phyloP scores from a whole-genome alignment of 2,797 vertebrate species.

The Xiphophorus birchmanni region DNA sequence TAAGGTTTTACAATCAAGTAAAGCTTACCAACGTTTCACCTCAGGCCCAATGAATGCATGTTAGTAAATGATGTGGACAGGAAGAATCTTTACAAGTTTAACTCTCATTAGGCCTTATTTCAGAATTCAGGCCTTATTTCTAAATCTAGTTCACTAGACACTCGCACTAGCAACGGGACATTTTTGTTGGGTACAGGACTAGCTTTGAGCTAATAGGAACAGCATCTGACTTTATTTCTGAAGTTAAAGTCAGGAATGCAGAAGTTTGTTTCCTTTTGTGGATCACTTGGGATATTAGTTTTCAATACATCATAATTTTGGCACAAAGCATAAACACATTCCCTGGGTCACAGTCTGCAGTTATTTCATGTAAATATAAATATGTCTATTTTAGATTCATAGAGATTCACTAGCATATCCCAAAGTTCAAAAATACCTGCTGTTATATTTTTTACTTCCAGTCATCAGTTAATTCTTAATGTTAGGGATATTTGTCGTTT shows the following conservation, averaged over 20 bases:
- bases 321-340: conserved; percentile 60
- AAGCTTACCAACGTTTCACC: background rate
- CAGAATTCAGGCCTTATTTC: background rate
- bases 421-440: background rate
- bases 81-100: background rate
- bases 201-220: background rate
- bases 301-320: conserved; percentile 45
- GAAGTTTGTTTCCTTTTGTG: conserved; percentile 33
- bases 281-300: conserved; percentile 30
- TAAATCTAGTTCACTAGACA: no score
- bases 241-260: conserved; percentile 14
- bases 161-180: background rate
- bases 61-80: background rate
- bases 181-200: background rate
- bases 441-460: background rate
- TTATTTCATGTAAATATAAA: conserved; percentile 22
- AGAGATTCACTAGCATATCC: background rate
- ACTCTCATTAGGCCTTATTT: background rate
- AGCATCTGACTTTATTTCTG: background rate
- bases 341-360: conserved; percentile 38
- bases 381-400: conserved; percentile 10
- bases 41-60: background rate
- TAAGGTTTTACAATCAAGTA: background rate
- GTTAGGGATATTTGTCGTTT: background rate
- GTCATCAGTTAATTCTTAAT: background rate